These are phyloP conservation scores for Nineta flava DNA, from an alignment of 2,888 invertebrate species.

Conservation along the genomic window DNA sequence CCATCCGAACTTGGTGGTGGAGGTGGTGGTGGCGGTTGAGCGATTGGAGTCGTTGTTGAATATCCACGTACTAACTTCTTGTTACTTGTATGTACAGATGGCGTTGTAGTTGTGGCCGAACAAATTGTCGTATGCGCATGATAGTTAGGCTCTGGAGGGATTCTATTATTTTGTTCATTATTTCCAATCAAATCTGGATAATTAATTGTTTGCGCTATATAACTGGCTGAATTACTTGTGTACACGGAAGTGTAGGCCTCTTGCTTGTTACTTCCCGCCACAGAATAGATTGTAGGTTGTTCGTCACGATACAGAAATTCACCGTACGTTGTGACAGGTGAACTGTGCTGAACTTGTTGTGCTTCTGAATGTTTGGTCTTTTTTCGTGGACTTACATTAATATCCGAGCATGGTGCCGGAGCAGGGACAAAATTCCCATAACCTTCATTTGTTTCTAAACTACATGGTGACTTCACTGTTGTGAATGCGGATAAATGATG, in stretches of 20 bases:
- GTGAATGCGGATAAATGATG: constrained; percentile 37
- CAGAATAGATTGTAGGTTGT: constrained; percentile 56
- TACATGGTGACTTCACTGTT: constrained; percentile 34
- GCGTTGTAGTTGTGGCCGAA: constrained; percentile 21
- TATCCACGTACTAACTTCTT: constrained; percentile 41
- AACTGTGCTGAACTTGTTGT: constrained; percentile 20
- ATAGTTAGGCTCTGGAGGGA: constrained; percentile 38
- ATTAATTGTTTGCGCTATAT: constrained; percentile 40
- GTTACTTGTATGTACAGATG: constrained; percentile 16
- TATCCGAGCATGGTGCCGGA: constrained; percentile 32
- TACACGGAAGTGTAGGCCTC: constrained; percentile 59
- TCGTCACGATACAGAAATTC: constrained; percentile 33
- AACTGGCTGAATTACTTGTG: constrained; percentile 47
- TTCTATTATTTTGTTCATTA: constrained; percentile 30
- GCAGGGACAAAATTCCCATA: constrained; percentile 36
- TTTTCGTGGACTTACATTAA: constrained; percentile 33
- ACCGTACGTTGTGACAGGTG: constrained; percentile 19
- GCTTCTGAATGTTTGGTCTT: constrained; percentile 24
- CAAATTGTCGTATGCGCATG: constrained; percentile 39
- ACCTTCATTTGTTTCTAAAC: constrained; percentile 28
- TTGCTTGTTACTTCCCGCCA: constrained; percentile 53
- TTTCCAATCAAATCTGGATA: constrained; percentile 53
- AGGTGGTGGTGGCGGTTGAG: constrained; percentile 17
- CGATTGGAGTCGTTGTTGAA: constrained; percentile 28
- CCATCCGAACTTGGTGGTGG: constrained; percentile 25